These are phyloP conservation scores for Cheumatopsyche charites DNA, from an alignment of 1,140 invertebrate species.

Conservation along the genomic window DNA sequence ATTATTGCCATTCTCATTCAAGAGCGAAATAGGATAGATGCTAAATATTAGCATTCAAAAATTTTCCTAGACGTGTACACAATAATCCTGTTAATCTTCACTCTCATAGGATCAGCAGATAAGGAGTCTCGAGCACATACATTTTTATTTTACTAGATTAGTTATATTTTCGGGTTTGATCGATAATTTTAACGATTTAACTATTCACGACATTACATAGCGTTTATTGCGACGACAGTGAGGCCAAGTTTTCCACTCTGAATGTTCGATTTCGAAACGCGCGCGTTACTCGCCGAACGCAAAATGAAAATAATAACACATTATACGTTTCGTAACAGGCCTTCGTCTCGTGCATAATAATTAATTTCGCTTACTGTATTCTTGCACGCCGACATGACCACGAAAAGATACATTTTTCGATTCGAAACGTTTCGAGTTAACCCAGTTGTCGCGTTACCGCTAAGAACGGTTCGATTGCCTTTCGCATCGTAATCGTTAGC, in stretches of 20 bases:
- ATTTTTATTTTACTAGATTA: too few relatives aligned
- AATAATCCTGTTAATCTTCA: too few relatives aligned
- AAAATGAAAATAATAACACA: too few relatives aligned
- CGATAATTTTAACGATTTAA: too few relatives aligned
- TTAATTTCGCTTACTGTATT: conserved; percentile 8
- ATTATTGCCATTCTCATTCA: too few relatives aligned
- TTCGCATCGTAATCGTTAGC: neutral
- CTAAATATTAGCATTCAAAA: too few relatives aligned
- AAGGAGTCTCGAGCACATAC: too few relatives aligned
- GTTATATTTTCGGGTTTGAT: too few relatives aligned
- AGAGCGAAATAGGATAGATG: too few relatives aligned
- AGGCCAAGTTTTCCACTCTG: conserved; percentile 25
- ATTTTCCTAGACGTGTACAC: too few relatives aligned
- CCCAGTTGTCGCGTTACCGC: conserved; percentile 16
- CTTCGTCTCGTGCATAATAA: neutral
- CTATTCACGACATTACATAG: too few relatives aligned
- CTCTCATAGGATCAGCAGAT: too few relatives aligned
- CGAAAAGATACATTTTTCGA: neutral
- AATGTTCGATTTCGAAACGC: conserved; percentile 15
- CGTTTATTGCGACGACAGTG: neutral
- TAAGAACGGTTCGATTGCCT: neutral
- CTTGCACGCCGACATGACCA: conserved; percentile 17
- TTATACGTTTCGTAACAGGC: conserved; percentile 15
- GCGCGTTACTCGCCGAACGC: neutral
- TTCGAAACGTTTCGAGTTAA: conserved; percentile 13